Conservation (phyloP, 1,140 invertebrate species). For the Drosophila arizonae region DNA sequence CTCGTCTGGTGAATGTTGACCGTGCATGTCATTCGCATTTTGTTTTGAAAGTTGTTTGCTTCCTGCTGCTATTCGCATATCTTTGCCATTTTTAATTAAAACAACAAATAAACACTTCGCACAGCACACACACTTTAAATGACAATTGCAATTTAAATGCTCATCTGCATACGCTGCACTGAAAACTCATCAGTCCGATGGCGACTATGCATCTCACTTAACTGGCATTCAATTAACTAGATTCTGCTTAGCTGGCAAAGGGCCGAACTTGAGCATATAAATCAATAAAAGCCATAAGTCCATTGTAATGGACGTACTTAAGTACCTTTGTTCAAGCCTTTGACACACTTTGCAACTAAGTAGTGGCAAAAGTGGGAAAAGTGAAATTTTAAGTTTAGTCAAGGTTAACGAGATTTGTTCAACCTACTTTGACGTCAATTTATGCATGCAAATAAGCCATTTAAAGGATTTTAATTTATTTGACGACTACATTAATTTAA, state of each 20-base stretch:
- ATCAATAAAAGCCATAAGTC: slow-evolving; percentile 53
- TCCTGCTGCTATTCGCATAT: slow-evolving; percentile 54
- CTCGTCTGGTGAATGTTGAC: slow-evolving; percentile 59
- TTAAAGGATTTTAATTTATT: neutral
- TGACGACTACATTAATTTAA: neutral
- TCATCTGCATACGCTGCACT: slow-evolving; percentile 3
- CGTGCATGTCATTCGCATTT: slow-evolving; percentile 70
- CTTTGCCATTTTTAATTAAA: slow-evolving; percentile 59
- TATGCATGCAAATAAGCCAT: neutral
- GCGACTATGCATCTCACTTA: slow-evolving; percentile 12
- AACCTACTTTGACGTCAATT: neutral
- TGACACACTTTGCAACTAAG: slow-evolving; percentile 54
- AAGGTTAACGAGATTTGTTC: slow-evolving; percentile 18
- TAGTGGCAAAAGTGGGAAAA: slow-evolving; percentile 35
- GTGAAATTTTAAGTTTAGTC: slow-evolving; percentile 1
- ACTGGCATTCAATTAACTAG: slow-evolving; percentile 35
- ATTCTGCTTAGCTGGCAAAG: slow-evolving; percentile 5
- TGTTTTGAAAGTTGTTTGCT: slow-evolving; percentile 76
- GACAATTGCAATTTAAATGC: slow-evolving; percentile 23
- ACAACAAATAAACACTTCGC: slow-evolving; percentile 40
- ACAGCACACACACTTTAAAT: slow-evolving; percentile 9
- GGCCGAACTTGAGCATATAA: slow-evolving; percentile 18
- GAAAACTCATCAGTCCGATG: slow-evolving; percentile 18
- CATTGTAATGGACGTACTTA: slow-evolving; percentile 21
- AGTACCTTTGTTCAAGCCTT: slow-evolving; percentile 36